These are phyloP conservation scores for Thalpophila matura DNA, from an alignment of 2,888 invertebrate genomes.

Conservation along the genomic window DNA sequence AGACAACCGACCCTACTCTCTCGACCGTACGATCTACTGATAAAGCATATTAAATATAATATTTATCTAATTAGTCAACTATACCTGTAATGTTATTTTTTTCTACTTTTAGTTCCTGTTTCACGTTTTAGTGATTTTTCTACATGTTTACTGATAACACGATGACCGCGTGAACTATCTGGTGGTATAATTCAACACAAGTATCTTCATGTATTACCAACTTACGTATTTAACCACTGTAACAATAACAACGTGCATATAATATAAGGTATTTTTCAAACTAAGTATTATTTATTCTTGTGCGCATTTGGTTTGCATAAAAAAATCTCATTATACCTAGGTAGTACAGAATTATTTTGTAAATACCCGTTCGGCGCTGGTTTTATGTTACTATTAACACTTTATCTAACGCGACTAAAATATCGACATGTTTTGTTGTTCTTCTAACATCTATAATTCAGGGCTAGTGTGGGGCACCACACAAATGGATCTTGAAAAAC, in stretches of 20 bases:
- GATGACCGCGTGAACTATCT: slow-evolving; percentile 35
- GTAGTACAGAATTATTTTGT: slow-evolving; percentile 13
- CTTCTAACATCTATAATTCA: slow-evolving; percentile 85
- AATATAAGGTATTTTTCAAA: neutral
- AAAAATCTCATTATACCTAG: slow-evolving; percentile 2
- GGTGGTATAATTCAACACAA: neutral
- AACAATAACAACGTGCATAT: slow-evolving; percentile 7
- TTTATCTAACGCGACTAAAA: slow-evolving; percentile 81
- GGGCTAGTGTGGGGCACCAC: slow-evolving; percentile 79
- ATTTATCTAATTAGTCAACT: slow-evolving; percentile 56
- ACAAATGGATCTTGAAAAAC: slow-evolving; percentile 89
- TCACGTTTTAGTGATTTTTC: slow-evolving; percentile 26
- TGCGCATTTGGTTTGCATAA: neutral
- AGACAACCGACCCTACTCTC: slow-evolving; percentile 35
- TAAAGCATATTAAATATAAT: slow-evolving; percentile 56
- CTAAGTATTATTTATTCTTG: neutral
- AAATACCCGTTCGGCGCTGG: slow-evolving; percentile 58
- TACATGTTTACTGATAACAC: slow-evolving; percentile 26
- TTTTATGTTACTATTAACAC: slow-evolving; percentile 80
- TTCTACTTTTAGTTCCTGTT: slow-evolving; percentile 25
- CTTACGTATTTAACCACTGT: slow-evolving; percentile 1
- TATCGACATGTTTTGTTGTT: slow-evolving; percentile 85
- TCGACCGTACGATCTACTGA: slow-evolving; percentile 47
- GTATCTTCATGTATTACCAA: slow-evolving; percentile 1
- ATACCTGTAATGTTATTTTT: slow-evolving; percentile 29